A percentile compares a stretch with the other conserved stretches of the same genome.
These are phyloP conservation scores for Xenopus tropicalis DNA, from an alignment of 2,113 vertebrate genomes.

Conservation along the genomic window UCB_Xtro_10.0 CM004445.2:78590501-78591000, in stretches of 20 bases:
- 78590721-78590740: slow-evolving; percentile 38
- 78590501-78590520: slow-evolving; percentile 59
- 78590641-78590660: slow-evolving; percentile 11
- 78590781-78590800: slow-evolving; percentile 85
- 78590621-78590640: not conserved
- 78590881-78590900: slow-evolving; percentile 80
- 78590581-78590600: slow-evolving; percentile 21
- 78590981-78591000: slow-evolving; percentile 78
- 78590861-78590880: slow-evolving; percentile 99
- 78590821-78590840: slow-evolving; percentile 98
- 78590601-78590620: slow-evolving; percentile 14
- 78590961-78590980: slow-evolving; percentile 24
- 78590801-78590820: slow-evolving; percentile 97
- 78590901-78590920: slow-evolving; percentile 74
- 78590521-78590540: slow-evolving; percentile 60
- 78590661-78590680: slow-evolving; percentile 51
- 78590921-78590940: slow-evolving; percentile 72
- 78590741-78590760: not conserved
- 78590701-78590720: slow-evolving; percentile 53
- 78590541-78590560: slow-evolving; percentile 62
- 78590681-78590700: slow-evolving; percentile 41
- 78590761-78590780: slow-evolving; percentile 41
- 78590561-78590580: slow-evolving; percentile 44
- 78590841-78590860: slow-evolving; percentile 98
- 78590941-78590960: slow-evolving; percentile 48